Conservation (phyloP, 1,140 invertebrate genomes). For the Glomeris maerens region DNA sequence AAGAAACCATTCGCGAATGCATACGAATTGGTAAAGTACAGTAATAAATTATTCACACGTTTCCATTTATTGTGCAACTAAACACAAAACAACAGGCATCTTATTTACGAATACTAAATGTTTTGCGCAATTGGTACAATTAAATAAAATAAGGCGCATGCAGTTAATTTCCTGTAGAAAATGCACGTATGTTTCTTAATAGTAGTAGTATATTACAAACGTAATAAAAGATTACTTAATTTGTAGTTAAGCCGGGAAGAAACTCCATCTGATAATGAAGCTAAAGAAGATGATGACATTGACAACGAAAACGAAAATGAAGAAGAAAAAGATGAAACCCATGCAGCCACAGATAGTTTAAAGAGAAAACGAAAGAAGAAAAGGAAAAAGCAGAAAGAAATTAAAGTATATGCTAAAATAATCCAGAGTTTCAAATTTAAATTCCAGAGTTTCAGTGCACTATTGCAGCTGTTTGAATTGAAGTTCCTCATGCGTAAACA, state of each 20-base stretch:
- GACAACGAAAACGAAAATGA: conserved; percentile 34
- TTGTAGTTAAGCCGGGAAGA: conserved; percentile 35
- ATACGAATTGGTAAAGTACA: conserved; percentile 43
- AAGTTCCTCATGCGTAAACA: conserved; percentile 15
- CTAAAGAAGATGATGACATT: conserved; percentile 40
- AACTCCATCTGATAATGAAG: conserved; percentile 44
- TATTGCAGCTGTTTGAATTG: conserved; percentile 10
- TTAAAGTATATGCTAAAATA: conserved; percentile 3
- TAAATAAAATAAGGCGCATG: neutral
- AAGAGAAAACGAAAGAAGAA: conserved; percentile 29
- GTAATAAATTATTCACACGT: conserved; percentile 6
- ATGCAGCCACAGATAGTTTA: conserved; percentile 20
- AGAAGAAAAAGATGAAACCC: conserved; percentile 34
- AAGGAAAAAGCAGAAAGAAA: conserved; percentile 42
- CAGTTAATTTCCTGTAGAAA: neutral
- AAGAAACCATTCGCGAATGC: conserved; percentile 41
- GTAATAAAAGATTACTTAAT: conserved; percentile 4
- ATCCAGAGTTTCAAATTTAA: conserved; percentile 9
- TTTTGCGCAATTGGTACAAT: neutral
- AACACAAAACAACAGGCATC: neutral
- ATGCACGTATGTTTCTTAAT: conserved; percentile 7
- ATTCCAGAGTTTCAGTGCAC: neutral
- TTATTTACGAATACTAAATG: neutral
- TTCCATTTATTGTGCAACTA: conserved; percentile 11
- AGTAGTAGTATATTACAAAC: neutral